These are phyloP conservation scores for Noctilio leporinus DNA, from an alignment of 2,113 vertebrate genomes.

Conservation along the genomic window DNA sequence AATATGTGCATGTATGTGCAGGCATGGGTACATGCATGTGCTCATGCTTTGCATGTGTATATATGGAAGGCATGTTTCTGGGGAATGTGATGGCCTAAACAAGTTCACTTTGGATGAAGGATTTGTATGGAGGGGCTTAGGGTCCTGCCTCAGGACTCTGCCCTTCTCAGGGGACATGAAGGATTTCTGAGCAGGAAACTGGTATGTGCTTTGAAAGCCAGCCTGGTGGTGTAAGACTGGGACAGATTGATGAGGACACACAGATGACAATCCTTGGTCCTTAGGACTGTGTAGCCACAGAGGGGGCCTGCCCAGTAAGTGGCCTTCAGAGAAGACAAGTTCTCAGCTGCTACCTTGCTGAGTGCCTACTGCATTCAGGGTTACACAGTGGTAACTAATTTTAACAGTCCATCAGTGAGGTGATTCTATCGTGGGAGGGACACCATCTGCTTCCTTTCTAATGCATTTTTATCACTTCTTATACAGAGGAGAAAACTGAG, in stretches of 20 bases:
- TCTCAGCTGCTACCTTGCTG: neutral
- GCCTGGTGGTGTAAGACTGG: neutral
- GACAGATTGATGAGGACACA: rapidly evolving
- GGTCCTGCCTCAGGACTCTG: too few relatives aligned
- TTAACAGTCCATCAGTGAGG: neutral
- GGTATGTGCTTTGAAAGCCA: neutral
- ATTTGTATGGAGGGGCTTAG: neutral
- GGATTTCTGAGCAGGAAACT: neutral
- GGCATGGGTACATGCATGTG: neutral
- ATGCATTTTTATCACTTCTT: neutral
- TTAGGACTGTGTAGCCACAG: neutral
- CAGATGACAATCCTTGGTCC: too few relatives aligned
- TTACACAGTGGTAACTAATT: neutral
- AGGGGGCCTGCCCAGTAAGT: neutral
- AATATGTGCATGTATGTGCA: too few relatives aligned
- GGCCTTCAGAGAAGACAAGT: neutral
- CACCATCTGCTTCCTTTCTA: neutral
- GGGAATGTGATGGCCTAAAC: neutral
- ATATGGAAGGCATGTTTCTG: neutral
- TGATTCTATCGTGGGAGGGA: neutral
- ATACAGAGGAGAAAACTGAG: neutral
- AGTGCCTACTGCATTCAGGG: too few relatives aligned
- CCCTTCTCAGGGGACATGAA: rapidly evolving
- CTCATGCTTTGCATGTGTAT: too few relatives aligned
- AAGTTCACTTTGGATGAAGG: neutral